Percentiles rank a stretch among this genome's conserved stretches.
These are phyloP conservation scores for Calliopum simillimum DNA, from an alignment of 2,888 invertebrate genomes.

Conservation along the genomic window DNA sequence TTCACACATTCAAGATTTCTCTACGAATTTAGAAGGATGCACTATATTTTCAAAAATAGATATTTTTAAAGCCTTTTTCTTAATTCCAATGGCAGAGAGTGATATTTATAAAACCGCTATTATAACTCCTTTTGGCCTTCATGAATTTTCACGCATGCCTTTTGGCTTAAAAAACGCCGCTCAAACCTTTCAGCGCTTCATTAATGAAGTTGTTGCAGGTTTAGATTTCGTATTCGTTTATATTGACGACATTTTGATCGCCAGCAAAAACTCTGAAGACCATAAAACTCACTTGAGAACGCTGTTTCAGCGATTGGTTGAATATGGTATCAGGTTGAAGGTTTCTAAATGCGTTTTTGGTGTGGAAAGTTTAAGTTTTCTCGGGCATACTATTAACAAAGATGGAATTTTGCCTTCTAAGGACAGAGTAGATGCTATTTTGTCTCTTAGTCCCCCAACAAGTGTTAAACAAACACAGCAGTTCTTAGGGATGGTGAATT, in stretches of 20 bases:
- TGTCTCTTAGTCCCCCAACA: too few species aligned
- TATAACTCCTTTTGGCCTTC: conserved; percentile 22
- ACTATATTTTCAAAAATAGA: conserved; percentile 33
- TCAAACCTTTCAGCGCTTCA: conserved; percentile 36
- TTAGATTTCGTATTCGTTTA: conserved; percentile 29
- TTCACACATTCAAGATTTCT: conserved; percentile 17
- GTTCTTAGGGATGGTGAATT: too few species aligned
- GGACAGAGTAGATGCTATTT: too few species aligned
- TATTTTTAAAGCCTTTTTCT: conserved; percentile 32
- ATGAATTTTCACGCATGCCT: conserved; percentile 30
- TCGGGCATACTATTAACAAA: too few species aligned
- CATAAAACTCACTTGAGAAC: neutral
- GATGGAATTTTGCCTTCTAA: too few species aligned
- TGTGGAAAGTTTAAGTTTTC: too few species aligned
- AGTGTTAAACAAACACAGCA: too few species aligned
- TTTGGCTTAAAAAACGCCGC: conserved; percentile 34
- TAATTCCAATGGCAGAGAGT: conserved; percentile 36
- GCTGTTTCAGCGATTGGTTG: neutral
- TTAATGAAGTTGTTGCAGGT: conserved; percentile 22
- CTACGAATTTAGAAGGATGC: neutral
- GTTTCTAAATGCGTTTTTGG: conserved; percentile 15
- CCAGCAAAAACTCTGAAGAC: conserved; percentile 7
- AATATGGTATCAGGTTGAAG: conserved; percentile 19
- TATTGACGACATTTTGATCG: conserved; percentile 29
- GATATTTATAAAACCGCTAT: conserved; percentile 32